These are phyloP conservation scores for Mamestra brassicae DNA, from an alignment of 2,888 invertebrate genomes.

Conservation along the genomic window DNA sequence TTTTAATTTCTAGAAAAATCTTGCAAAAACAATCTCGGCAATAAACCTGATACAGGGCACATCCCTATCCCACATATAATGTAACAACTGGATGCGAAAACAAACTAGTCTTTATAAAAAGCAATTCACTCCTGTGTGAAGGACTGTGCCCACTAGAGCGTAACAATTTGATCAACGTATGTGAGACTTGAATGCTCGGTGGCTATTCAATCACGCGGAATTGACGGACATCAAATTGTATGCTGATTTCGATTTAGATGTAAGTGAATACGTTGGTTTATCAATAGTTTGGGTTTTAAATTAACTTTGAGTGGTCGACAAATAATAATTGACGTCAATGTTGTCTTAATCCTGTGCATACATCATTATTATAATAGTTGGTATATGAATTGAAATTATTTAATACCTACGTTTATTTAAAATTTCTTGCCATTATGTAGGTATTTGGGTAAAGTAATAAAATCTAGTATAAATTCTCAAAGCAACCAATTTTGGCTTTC, in stretches of 20 bases:
- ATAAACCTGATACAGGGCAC: conserved; percentile 19
- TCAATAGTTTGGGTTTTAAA: conserved; percentile 11
- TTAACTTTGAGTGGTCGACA: not conserved
- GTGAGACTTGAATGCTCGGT: conserved; percentile 32
- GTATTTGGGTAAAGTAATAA: not conserved
- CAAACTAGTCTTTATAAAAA: conserved; percentile 65
- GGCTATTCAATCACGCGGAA: conserved; percentile 41
- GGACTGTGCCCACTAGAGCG: conserved; percentile 48
- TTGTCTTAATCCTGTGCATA: not conserved
- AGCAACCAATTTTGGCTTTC: not conserved
- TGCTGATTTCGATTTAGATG: conserved; percentile 34
- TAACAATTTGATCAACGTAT: conserved; percentile 40
- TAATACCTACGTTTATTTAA: not conserved
- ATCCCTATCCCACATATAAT: conserved; percentile 46
- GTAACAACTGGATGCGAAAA: conserved; percentile 42
- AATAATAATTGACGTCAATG: not conserved
- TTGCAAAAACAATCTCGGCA: conserved; percentile 4
- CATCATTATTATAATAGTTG: not conserved
- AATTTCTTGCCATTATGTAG: not conserved
- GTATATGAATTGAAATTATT: not conserved
- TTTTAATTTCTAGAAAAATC: conserved; percentile 1
- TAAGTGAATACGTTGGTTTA: not conserved
- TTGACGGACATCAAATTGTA: conserved; percentile 42
- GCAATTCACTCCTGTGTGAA: conserved; percentile 55
- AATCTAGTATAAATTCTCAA: not conserved